Conservation (phyloP, 2,888 invertebrate genomes). For the Galerucella nymphaeae region DNA sequence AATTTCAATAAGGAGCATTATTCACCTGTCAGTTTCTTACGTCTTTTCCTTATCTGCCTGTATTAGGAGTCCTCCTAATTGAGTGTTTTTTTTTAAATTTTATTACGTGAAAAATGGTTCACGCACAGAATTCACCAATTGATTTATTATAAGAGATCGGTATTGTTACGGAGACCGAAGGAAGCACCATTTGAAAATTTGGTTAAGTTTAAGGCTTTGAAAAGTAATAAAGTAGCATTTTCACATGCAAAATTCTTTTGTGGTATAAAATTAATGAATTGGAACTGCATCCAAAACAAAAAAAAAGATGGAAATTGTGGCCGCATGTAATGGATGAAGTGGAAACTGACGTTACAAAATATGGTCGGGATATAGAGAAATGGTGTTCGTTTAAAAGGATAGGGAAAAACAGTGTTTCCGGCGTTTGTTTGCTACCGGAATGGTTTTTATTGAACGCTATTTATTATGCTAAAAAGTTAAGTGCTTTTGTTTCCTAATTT, state of each 20-base stretch:
- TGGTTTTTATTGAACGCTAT: slow-evolving; percentile 1
- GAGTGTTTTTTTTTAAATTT: neutral
- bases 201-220: too few relatives aligned
- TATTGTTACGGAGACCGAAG: too few relatives aligned
- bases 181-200: too few relatives aligned
- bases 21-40: slow-evolving; percentile 10
- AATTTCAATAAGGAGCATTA: slow-evolving; percentile 12
- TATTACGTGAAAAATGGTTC: neutral
- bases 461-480: neutral
- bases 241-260: neutral
- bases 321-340: neutral
- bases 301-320: neutral
- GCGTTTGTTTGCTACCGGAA: neutral
- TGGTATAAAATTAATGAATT: neutral
- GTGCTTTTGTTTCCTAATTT: neutral
- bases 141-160: neutral
- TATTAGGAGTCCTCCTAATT: slow-evolving; percentile 3
- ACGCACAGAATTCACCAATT: neutral
- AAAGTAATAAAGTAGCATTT: too few relatives aligned
- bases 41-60: slow-evolving; percentile 9
- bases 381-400: neutral
- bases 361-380: neutral
- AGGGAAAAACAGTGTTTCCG: neutral
- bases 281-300: neutral
- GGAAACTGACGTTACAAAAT: neutral